phyloP scores from a whole-genome alignment of 2,113 vertebrate species.

The Mobula birostris region DNA sequence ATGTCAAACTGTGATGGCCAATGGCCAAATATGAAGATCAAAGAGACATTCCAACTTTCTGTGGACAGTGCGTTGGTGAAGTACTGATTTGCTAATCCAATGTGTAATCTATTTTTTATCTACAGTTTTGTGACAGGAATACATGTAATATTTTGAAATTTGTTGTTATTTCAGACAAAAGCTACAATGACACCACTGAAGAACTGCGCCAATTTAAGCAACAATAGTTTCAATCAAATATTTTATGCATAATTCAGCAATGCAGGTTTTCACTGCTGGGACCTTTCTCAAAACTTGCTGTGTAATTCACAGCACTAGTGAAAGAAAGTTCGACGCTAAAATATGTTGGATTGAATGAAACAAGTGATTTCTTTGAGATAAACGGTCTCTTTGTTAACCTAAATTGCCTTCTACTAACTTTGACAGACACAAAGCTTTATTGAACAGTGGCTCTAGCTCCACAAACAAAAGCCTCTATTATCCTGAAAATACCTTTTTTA shows the following conservation, averaged over 20 bases:
- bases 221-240: neutral
- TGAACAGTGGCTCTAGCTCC: conserved; percentile 78
- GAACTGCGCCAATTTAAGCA: neutral
- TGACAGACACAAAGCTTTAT: conserved; percentile 73
- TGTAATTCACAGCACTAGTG: neutral
- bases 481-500: conserved; percentile 42
- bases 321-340: neutral
- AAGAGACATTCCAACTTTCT: neutral
- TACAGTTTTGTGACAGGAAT: neutral
- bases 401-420: conserved; percentile 68
- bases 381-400: conserved; percentile 60
- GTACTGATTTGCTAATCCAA: neutral
- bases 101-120: neutral
- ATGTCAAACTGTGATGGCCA: neutral
- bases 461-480: conserved; percentile 55
- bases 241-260: neutral
- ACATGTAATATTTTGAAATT: neutral
- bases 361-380: conserved; percentile 44
- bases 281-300: neutral
- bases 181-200: neutral
- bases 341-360: neutral
- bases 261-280: neutral
- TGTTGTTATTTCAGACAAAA: neutral
- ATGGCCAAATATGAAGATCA: neutral
- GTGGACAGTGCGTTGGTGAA: neutral